Evolutionary conservation across 1,140 invertebrate species (phyloP), one percentile per base, ranked within the genome.

Genomic region (Ylistrum balloti): DNA sequence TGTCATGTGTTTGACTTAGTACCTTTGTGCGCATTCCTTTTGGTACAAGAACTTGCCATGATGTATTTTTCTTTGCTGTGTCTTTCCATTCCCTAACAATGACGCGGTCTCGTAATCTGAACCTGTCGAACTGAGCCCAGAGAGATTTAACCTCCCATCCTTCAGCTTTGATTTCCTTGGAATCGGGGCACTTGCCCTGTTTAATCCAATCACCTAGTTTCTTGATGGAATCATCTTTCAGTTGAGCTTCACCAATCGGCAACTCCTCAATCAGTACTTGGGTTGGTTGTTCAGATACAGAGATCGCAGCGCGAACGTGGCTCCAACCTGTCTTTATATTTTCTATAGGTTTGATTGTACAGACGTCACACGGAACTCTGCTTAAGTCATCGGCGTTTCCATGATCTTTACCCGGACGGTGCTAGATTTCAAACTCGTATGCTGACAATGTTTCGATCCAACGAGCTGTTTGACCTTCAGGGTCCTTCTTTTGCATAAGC

Each of bases 371-470:
- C 1, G 88, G 89, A 0, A 85, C 11, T 33, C 94, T 38, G 38
- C 91, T 93, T 33, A 95, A 33, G 9, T 88, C 92, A 88, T 95
- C 95, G 3, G 93, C 94, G 91, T 94, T 94, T 20, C 33, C 28
- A 90, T 95, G 94, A 35, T 74, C 86, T 33, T 85, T 88, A 0
- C 94, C 93, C n/a, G 90, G 35, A 85, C 91, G 33, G 88, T 95
- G 91, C 34, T 89, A 33, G 41, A 95, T 93, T 0, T 93, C 56
- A 86, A 95, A 91, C n/a, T 94, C 88, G 91, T 89, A 94, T 28
- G 85, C 56, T 48, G 93, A 89, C 22, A 94, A 85, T 0, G 34
- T 85, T 20, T 95, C 90, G 3, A 91, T 74, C 94, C 94, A 90
- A 2, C 88, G 10, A 3, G 88, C 85, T 3, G 86, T 28, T 33